These are phyloP conservation scores for Ahaetulla prasina DNA, from an alignment of 2,113 vertebrate species.

Conservation along the genomic window DNA sequence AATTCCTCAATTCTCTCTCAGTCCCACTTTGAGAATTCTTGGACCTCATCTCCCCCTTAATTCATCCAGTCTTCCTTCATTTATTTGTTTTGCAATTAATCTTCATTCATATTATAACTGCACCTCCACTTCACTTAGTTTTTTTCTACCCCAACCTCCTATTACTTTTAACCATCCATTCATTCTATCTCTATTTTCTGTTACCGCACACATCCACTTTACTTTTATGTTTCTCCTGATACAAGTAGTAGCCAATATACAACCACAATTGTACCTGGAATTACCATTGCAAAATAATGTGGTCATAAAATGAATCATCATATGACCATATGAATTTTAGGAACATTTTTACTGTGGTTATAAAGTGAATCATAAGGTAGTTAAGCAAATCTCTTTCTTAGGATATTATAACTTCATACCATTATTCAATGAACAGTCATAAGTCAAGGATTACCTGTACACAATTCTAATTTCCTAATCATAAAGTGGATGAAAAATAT, in stretches of 20 bases:
- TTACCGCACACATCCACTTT: not conserved
- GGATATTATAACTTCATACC: no score
- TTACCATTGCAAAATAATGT: no score
- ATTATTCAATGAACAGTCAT: no score
- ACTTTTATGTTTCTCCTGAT: not conserved
- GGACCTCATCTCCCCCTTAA: not conserved
- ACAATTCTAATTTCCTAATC: not conserved
- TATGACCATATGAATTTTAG: no score
- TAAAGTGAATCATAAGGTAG: no score
- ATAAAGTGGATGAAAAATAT: not conserved
- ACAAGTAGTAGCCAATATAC: no score
- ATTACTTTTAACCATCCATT: not conserved
- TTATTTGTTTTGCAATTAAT: not conserved
- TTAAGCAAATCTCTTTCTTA: not conserved
- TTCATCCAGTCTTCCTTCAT: not conserved
- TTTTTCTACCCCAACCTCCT: not conserved
- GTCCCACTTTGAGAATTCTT: not conserved
- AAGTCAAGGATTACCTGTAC: no score
- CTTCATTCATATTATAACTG: not conserved
- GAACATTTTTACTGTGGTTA: no score
- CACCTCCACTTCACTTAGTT: no score
- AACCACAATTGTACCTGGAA: no score
- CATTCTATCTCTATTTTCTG: not conserved
- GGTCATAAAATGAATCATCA: no score
- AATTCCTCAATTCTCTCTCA: no score